phyloP scores from a whole-genome alignment of 2,888 invertebrate genomes.

The Dusona sp. region DNA sequence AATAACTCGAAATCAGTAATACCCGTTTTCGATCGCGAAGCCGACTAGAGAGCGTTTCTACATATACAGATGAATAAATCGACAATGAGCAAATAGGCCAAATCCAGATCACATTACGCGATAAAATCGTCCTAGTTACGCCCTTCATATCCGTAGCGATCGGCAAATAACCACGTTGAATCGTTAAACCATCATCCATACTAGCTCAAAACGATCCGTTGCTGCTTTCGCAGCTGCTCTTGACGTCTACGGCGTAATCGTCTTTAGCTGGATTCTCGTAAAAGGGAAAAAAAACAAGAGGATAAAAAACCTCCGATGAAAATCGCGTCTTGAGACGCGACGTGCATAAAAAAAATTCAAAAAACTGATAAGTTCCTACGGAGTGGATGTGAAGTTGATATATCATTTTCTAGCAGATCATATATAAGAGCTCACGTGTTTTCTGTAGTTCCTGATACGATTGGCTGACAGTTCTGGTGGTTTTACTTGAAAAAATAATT shows the following conservation, averaged over 20 bases:
- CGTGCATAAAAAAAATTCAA: not conserved
- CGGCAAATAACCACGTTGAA: not conserved
- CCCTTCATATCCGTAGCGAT: not conserved
- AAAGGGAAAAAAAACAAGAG: slow-evolving; percentile 22
- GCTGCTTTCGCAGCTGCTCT: slow-evolving; percentile 19
- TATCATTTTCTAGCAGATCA: not conserved
- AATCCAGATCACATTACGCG: not conserved
- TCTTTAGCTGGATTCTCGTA: slow-evolving; percentile 13
- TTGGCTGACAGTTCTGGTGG: not conserved
- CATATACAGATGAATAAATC: not conserved
- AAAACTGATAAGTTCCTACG: not conserved
- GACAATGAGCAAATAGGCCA: not conserved
- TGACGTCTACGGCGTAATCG: slow-evolving; percentile 18
- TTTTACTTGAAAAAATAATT: not conserved
- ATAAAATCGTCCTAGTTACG: not conserved
- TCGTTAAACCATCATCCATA: slow-evolving; percentile 1
- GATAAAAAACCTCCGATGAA: slow-evolving; percentile 3
- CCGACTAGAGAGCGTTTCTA: not conserved
- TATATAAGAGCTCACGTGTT: not conserved
- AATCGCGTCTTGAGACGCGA: slow-evolving; percentile 16
- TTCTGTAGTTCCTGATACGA: not conserved
- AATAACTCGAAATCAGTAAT: slow-evolving; percentile 64
- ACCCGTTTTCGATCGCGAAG: slow-evolving; percentile 51
- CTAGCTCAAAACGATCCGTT: slow-evolving; percentile 23
- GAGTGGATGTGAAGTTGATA: not conserved